Base-by-base conservation (phyloP, 2,888 invertebrate species). In the Clostera curtula region DNA sequence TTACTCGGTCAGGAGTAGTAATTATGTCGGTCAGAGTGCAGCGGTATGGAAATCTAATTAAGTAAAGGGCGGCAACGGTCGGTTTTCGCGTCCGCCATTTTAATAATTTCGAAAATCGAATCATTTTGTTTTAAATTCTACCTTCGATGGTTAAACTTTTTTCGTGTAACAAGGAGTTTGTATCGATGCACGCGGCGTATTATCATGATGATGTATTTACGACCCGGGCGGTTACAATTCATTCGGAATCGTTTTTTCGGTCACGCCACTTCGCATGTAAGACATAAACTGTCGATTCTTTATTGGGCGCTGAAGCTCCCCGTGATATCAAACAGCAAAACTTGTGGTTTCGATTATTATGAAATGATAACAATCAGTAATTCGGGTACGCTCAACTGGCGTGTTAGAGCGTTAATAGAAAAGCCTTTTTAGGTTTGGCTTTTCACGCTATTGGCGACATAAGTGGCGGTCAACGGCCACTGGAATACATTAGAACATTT, bases 11-110 rank as follows among this genome's bases (percentile, higher is more conserved):
- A 70, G 68, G 72, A 74, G 72, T 75, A 67, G 75, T 79, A 76
- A 82, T 82, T 80, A 82, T 75, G 66, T 76, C 77, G 82, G 83
- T 83, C 82, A 80, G 76, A 82, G 82, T 82, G 83, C 83, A 83
- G 67, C 65, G 56, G 67, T 66, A 74, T 67, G 71, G 67, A 72
- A 83, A 82, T 75, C 79, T 82, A 79, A 83, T 83, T 82, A 83
- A 75, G 67, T 71, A 65, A 61, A 71, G 73, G 83, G 83, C 74
- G 77, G 57, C 37, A 38, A 48, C 47, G 50, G 58, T 54, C 62
- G 59, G 57, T 64, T 65, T 73, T 68, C 60, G 73, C 65, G 65
- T 57, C 63, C 49, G 62, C 66, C 54, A 60, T 69, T 68, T 65
- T 63, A 47, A 49, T 64, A 47, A 56, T 60, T 63, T 59, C 48